Conservation (phyloP, 2,888 invertebrate species). For the Carterocephalus palaemon region DNA sequence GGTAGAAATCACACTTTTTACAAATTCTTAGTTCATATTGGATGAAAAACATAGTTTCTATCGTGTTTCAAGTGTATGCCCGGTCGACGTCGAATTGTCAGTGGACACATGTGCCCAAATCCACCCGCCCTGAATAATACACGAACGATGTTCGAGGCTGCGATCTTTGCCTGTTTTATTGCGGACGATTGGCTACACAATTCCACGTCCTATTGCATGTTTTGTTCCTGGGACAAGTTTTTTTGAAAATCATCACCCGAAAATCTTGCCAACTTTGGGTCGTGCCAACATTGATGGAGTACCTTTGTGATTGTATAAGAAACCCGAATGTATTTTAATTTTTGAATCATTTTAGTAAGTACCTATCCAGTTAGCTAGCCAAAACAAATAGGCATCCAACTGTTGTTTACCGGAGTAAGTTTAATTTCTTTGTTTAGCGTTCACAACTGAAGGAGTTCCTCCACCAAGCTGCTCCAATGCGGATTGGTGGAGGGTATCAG, state of each 20-base stretch:
- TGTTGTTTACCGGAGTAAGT: no score
- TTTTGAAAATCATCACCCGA: slow-evolving; percentile 34
- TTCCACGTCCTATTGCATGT: slow-evolving; percentile 39
- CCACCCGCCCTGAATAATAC: slow-evolving; percentile 62
- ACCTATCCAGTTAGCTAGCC: no score
- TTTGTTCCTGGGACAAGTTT: slow-evolving; percentile 38
- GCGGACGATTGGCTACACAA: slow-evolving; percentile 59
- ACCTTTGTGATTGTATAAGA: no score
- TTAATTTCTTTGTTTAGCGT: no score
- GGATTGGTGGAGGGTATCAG: no score
- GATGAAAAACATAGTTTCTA: slow-evolving; percentile 31
- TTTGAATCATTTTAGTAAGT: no score
- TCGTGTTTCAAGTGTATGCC: slow-evolving; percentile 36
- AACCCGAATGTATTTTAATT: no score
- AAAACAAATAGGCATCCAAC: no score
- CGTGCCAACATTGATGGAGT: no score
- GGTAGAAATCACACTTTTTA: slow-evolving; percentile 16
- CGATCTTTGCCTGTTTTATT: slow-evolving; percentile 62
- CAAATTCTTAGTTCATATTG: slow-evolving; percentile 8
- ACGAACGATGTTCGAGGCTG: slow-evolving; percentile 53
- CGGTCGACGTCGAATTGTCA: slow-evolving; percentile 48
- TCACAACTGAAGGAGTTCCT: no score
- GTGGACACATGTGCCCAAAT: slow-evolving; percentile 61
- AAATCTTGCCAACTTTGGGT: slow-evolving; percentile 11
- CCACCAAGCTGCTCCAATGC: no score